Conservation (phyloP, 2,797 vertebrate genomes). For the Aselliscus stoliczkanus region DNA sequence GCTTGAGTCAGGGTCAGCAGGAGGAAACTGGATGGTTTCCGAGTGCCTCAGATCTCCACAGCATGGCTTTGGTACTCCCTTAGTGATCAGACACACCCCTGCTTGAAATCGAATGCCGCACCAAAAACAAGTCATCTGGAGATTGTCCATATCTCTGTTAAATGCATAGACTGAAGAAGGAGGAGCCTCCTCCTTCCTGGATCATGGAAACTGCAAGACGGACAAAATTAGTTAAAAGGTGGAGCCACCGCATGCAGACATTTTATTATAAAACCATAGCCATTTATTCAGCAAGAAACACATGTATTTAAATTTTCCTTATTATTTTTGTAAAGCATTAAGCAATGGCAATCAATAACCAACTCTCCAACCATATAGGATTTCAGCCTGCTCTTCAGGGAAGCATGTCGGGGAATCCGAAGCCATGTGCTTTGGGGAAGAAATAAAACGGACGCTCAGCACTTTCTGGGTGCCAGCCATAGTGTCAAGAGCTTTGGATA, state of each 20-base stretch:
- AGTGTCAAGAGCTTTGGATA: background rate
- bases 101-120: background rate
- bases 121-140: background rate
- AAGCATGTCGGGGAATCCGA: background rate
- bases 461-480: background rate
- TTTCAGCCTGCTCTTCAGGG: background rate
- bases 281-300: background rate
- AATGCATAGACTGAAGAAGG: background rate
- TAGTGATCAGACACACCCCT: background rate
- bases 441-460: background rate
- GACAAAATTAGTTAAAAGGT: background rate
- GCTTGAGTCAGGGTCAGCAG: conserved; percentile 38
- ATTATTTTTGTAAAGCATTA: background rate
- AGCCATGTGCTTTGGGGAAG: background rate
- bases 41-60: background rate
- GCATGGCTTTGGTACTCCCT: background rate
- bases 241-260: background rate
- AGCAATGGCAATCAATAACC: background rate
- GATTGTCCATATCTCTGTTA: background rate
- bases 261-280: background rate
- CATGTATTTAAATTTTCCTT: background rate
- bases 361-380: background rate
- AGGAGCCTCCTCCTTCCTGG: background rate
- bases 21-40: background rate
- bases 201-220: background rate